A percentile compares a stretch with the other conserved stretches of the same genome.
phyloP scores from a whole-genome alignment of 2,113 vertebrate genomes.

The Pseudorhombus dupliciocellatus region DNA sequence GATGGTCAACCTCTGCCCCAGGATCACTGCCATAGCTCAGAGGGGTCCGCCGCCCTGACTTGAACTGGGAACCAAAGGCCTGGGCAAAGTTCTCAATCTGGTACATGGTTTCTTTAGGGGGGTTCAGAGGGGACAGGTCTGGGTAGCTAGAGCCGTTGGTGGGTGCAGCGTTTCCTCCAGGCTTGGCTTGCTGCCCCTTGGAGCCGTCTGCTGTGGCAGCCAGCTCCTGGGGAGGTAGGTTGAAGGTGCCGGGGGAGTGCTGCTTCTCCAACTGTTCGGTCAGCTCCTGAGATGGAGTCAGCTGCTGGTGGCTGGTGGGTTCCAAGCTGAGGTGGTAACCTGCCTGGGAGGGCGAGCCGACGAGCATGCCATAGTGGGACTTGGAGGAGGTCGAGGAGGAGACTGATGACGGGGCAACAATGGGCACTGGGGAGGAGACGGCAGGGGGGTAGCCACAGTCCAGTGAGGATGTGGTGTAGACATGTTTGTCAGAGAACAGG shows the following conservation, averaged over 20 bases:
- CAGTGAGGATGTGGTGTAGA: conserved; percentile 92
- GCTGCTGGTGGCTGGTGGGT: conserved; percentile 91
- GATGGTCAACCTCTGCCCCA: conserved; percentile 90
- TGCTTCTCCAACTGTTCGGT: conserved; percentile 97
- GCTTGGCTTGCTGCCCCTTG: conserved; percentile 92
- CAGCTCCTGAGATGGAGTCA: conserved; percentile 98
- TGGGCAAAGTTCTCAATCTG: conserved; percentile 99
- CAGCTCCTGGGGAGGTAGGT: conserved; percentile 92
- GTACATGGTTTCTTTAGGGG: conserved; percentile 94
- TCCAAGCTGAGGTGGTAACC: conserved; percentile 95
- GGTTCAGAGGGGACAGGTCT: conserved; percentile 90
- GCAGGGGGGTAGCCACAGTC: conserved; percentile 94
- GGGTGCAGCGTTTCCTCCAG: conserved; percentile 47
- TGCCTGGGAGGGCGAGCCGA: conserved; percentile 88
- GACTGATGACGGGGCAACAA: conserved; percentile 84
- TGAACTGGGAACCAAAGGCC: conserved; percentile 99
- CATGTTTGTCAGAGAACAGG: conserved; percentile 94
- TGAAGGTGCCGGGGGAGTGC: conserved; percentile 87
- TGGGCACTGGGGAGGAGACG: conserved; percentile 93
- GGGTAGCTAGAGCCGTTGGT: conserved; percentile 88
- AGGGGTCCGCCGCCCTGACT: conserved; percentile 95
- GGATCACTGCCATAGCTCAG: conserved; percentile 92
- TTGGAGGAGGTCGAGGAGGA: conserved; percentile 91
- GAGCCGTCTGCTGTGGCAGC: conserved; percentile 75
- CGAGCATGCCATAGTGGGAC: conserved; percentile 95